Conservation (phyloP, 2,113 vertebrate species). For the Cercocebus atys region DNA sequence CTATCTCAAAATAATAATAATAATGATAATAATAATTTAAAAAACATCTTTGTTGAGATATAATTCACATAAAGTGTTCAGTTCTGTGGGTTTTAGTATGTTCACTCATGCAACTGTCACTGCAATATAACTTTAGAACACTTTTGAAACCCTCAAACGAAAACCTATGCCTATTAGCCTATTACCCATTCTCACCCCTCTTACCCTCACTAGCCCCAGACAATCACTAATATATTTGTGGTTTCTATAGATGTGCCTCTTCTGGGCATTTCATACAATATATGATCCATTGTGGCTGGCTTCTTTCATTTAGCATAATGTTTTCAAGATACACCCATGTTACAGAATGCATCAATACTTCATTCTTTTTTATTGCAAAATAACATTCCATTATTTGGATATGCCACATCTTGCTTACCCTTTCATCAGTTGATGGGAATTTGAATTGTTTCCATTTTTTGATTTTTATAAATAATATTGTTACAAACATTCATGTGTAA, state of each 20-base stretch:
- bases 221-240: background rate
- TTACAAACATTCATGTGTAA: background rate
- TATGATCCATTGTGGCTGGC: background rate
- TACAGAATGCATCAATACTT: background rate
- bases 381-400: background rate
- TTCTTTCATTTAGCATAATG: background rate
- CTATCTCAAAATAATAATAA: no score
- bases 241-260: background rate
- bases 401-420: background rate
- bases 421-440: background rate
- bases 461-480: background rate
- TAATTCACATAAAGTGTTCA: background rate
- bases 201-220: background rate
- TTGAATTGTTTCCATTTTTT: background rate
- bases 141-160: background rate
- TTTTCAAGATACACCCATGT: background rate
- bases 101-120: background rate
- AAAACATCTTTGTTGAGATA: background rate
- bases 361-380: background rate
- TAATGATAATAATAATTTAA: background rate
- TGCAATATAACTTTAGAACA: background rate
- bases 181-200: background rate
- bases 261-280: background rate
- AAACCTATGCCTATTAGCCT: background rate
- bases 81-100: background rate